Conservation (phyloP, 2,797 vertebrate species). For the Morelia viridis region DNA sequence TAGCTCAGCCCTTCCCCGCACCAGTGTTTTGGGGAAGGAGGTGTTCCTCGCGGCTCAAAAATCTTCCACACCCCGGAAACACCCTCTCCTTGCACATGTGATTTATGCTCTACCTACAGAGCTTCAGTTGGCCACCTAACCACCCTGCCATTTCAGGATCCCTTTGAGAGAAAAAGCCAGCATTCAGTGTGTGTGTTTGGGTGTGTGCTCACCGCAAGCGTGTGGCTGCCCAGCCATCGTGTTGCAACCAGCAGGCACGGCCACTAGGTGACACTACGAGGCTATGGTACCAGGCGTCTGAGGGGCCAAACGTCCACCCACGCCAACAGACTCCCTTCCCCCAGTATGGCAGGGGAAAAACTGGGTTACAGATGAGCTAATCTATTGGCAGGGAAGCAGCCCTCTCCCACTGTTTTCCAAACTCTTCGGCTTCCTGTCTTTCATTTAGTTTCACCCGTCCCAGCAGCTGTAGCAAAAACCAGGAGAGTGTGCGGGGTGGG, state of each 20-base stretch:
- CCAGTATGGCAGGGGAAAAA: no score
- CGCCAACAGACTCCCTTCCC: not conserved
- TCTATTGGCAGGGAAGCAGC: not conserved
- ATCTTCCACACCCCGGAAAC: not conserved
- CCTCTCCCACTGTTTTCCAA: not conserved
- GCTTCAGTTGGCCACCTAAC: not conserved
- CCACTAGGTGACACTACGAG: not conserved
- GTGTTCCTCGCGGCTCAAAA: no score
- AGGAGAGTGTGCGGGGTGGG: not conserved
- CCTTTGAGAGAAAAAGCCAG: not conserved
- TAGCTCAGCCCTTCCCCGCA: not conserved
- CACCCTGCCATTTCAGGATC: not conserved
- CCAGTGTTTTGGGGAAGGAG: not conserved
- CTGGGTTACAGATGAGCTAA: constrained; percentile 9
- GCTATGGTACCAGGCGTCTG: no score
- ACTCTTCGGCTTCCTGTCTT: not conserved
- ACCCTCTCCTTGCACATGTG: no score
- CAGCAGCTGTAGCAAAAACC: not conserved
- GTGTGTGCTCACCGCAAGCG: not conserved
- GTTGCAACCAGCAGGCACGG: not conserved
- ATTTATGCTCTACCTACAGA: not conserved
- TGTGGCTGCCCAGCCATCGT: no score
- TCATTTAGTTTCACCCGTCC: not conserved
- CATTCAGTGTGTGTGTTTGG: not conserved
- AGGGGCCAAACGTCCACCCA: not conserved